Evolutionary conservation across 2,888 invertebrate genomes (phyloP).

Genomic region (Dryocosmus kuriphilus): DNA sequence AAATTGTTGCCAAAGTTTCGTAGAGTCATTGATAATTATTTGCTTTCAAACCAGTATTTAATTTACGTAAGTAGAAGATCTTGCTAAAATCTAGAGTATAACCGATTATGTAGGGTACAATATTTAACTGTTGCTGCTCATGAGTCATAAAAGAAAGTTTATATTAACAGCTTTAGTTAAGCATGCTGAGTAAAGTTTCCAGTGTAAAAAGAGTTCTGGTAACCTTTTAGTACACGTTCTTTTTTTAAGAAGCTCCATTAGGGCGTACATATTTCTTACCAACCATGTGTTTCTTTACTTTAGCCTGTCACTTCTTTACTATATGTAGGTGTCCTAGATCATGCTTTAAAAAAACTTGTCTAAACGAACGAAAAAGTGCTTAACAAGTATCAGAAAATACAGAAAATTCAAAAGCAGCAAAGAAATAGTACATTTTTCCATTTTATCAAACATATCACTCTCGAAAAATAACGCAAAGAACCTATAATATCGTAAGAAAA

Average conservation of each 20-base stretch:
- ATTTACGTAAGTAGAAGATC: neutral
- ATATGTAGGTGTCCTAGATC: neutral
- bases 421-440: no score
- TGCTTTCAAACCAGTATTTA: neutral
- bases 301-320: constrained; percentile 4
- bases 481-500: no score
- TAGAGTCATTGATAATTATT: neutral
- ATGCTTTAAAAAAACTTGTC: neutral
- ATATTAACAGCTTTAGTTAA: constrained; percentile 35
- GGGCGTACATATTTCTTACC: neutral
- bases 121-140: constrained; percentile 6
- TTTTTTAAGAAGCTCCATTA: constrained; percentile 11
- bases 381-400: no score
- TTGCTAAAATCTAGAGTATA: neutral
- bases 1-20: no score
- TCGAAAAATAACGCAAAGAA: no score
- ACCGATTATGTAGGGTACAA: neutral
- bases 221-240: constrained; percentile 22
- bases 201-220: constrained; percentile 1
- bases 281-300: neutral
- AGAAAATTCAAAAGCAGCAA: no score
- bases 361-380: neutral
- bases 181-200: constrained; percentile 12
- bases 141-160: constrained; percentile 27
- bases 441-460: no score